Evolutionary conservation across 2,113 vertebrate genomes (phyloP).

Genomic region (Grantiella picta): DNA sequence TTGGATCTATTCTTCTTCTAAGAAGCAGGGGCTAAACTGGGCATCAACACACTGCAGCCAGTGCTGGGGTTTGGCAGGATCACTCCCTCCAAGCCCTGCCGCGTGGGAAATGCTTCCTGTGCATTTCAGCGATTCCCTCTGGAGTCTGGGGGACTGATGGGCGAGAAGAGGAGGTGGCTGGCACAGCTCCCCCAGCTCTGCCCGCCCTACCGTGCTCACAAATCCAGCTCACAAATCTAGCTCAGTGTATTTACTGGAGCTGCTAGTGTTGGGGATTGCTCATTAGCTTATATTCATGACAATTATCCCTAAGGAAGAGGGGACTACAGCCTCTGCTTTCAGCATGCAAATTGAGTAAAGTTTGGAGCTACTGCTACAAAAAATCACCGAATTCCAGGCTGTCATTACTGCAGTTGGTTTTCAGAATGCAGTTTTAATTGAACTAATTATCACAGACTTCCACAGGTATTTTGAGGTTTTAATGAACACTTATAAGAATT

Average conservation of each 20-base stretch:
- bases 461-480: conserved; percentile 29
- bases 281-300: not conserved
- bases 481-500: not conserved
- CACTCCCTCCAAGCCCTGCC: rapidly evolving
- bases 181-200: not conserved
- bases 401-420: not conserved
- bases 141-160: not conserved
- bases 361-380: not conserved
- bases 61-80: not conserved
- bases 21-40: not conserved
- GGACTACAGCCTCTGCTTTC: not conserved
- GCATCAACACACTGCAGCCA: not conserved
- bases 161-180: not conserved
- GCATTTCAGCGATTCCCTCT: rapidly evolving
- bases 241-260: not conserved
- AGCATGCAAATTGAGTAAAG: not conserved
- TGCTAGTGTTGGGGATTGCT: not conserved
- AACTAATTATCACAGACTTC: conserved; percentile 26
- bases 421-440: conserved; percentile 24
- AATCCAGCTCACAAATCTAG: not conserved
- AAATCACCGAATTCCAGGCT: not conserved
- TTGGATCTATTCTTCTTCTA: not conserved
- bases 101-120: rapidly evolving
- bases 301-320: not conserved
- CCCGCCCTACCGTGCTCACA: rapidly evolving